Evolutionary conservation across 1,140 invertebrate species (phyloP).

Genomic region (Scaptomyza pallida): DNA sequence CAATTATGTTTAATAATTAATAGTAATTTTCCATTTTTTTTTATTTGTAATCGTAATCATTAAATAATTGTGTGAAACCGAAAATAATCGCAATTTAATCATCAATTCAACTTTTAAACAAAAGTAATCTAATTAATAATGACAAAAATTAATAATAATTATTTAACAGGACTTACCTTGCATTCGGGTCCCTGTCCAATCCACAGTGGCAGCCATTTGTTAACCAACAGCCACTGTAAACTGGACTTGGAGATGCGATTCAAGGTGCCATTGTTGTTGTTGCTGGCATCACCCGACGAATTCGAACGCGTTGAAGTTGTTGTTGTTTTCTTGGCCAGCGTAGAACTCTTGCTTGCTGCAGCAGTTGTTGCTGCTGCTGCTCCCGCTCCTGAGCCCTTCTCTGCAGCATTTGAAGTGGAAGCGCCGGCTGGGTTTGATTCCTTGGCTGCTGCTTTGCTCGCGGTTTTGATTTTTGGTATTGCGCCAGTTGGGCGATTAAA

Average conservation of each 20-base stretch:
- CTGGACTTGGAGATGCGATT: constrained; percentile 86
- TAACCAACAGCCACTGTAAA: constrained; percentile 86
- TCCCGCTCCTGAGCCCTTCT: constrained; percentile 44
- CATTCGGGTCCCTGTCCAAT: constrained; percentile 86
- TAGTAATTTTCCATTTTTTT: no score
- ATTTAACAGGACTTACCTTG: constrained; percentile 83
- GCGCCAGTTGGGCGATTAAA: constrained; percentile 66
- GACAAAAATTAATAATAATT: no score
- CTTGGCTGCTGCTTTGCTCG: constrained; percentile 52
- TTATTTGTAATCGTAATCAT: no score
- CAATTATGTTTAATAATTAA: no score
- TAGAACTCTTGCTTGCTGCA: constrained; percentile 27
- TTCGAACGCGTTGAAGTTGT: constrained; percentile 37
- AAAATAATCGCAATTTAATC: no score
- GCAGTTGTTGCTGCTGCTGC: not conserved
- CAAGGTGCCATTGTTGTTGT: constrained; percentile 67
- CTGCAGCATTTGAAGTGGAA: not conserved
- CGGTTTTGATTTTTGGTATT: constrained; percentile 73
- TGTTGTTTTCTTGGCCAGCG: constrained; percentile 55
- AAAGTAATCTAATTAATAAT: no score
- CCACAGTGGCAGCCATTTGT: constrained; percentile 86
- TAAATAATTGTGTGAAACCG: no score
- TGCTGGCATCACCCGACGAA: constrained; percentile 42
- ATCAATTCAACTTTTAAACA: no score
- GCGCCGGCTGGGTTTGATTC: constrained; percentile 27